Percentiles rank a stretch among this genome's conserved stretches.
Conservation (phyloP, 2,888 invertebrate species). For the Zygaena filipendulae region DNA sequence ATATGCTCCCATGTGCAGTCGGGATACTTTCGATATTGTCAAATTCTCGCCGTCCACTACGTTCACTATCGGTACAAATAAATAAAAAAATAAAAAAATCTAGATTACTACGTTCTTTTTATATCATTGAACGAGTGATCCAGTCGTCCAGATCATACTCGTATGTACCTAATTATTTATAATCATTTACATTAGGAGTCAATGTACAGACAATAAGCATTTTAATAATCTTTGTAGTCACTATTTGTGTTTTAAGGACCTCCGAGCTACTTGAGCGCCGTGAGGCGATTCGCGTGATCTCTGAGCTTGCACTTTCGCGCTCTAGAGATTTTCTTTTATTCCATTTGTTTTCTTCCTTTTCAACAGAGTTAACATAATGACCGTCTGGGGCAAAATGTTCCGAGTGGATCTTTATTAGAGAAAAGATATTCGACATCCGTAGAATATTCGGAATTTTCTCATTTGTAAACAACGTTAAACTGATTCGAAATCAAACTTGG, state of each 20-base stretch:
- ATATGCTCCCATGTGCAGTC: constrained; percentile 93
- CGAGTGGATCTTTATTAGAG: constrained; percentile 41
- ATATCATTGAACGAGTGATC: no score
- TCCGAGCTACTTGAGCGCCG: no score
- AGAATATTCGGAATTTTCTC: no score
- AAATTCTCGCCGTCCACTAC: constrained; percentile 90
- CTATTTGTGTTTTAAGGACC: no score
- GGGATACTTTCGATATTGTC: constrained; percentile 88
- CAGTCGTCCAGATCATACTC: constrained; percentile 2
- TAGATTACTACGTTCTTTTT: no score
- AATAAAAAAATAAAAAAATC: constrained; percentile 5
- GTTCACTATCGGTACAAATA: constrained; percentile 76
- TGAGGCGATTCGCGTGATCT: constrained; percentile 30
- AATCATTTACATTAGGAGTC: no score
- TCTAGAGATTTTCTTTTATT: constrained; percentile 37
- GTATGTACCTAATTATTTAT: no score
- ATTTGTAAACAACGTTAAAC: no score
- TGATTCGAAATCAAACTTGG: no score
- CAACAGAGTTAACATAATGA: constrained; percentile 42
- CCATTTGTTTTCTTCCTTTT: constrained; percentile 42
- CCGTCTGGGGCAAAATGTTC: constrained; percentile 36
- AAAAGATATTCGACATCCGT: no score
- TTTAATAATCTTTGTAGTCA: no score
- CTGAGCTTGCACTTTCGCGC: constrained; percentile 38
- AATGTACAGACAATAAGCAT: no score